These are phyloP conservation scores for Oscheius sp. DNA, from an alignment of 2,888 invertebrate species.

Conservation along the genomic window DNA sequence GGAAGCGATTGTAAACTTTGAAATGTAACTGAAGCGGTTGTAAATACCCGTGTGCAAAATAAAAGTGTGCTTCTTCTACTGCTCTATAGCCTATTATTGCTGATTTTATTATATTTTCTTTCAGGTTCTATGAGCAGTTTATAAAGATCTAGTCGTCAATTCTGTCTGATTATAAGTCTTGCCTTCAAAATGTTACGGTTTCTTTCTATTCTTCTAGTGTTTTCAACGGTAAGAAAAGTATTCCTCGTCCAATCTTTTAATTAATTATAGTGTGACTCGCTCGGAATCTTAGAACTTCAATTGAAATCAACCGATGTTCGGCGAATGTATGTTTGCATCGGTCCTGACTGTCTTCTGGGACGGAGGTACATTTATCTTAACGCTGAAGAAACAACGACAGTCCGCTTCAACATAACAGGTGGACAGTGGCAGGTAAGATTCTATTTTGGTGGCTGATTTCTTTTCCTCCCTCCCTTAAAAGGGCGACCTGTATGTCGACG, in stretches of 20 bases:
- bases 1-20: too few relatives aligned
- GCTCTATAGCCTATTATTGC: too few relatives aligned
- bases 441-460: neutral
- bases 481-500: neutral
- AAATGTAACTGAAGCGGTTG: too few relatives aligned
- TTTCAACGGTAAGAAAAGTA: too few relatives aligned
- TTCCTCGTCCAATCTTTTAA: neutral
- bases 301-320: neutral
- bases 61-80: too few relatives aligned
- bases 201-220: too few relatives aligned
- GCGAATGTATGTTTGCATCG: neutral
- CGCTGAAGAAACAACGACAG: neutral
- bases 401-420: conserved; percentile 1
- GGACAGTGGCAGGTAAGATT: conserved; percentile 12
- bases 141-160: neutral
- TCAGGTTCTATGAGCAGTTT: neutral
- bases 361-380: conserved; percentile 3
- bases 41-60: too few relatives aligned
- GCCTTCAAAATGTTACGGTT: neutral
- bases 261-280: neutral
- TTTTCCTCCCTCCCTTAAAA: neutral
- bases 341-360: conserved; percentile 16
- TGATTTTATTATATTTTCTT: neutral
- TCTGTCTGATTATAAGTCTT: neutral
- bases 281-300: neutral